Conservation (phyloP, 2,113 vertebrate species). For the Bufo gargarizans region DNA sequence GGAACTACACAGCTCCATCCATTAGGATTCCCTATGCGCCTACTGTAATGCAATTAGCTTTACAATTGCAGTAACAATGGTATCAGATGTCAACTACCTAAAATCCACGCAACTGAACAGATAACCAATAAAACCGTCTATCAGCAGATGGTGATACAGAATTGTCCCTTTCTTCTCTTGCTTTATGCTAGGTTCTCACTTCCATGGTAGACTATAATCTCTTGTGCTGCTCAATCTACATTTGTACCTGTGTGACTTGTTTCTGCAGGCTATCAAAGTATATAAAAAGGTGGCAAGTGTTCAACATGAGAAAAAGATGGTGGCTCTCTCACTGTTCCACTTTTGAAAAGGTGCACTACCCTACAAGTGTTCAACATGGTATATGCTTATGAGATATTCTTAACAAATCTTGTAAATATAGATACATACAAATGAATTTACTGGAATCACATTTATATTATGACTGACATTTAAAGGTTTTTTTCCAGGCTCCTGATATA, state of each 20-base stretch:
- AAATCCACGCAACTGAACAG: background rate
- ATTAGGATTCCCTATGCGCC: too few species aligned
- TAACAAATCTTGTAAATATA: background rate
- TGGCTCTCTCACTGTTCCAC: too few species aligned
- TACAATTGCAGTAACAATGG: background rate
- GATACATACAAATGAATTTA: background rate
- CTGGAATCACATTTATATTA: background rate
- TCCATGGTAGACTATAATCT: background rate
- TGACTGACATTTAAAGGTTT: background rate
- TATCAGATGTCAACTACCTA: background rate
- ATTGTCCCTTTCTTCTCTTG: background rate
- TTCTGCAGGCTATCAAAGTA: background rate
- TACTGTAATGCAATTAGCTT: too few species aligned
- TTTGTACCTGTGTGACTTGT: background rate
- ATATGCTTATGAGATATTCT: background rate
- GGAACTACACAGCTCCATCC: too few species aligned
- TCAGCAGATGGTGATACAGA: slow-evolving; percentile 10
- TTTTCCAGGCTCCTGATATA: too few species aligned
- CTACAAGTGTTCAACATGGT: background rate
- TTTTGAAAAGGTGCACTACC: too few species aligned
- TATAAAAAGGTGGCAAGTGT: background rate
- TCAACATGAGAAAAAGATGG: too few species aligned
- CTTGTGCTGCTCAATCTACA: background rate
- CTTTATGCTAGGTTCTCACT: background rate
- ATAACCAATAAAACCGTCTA: background rate